Base-by-base conservation (phyloP, 2,113 vertebrate genomes). In the Pholis gunnellus region DNA sequence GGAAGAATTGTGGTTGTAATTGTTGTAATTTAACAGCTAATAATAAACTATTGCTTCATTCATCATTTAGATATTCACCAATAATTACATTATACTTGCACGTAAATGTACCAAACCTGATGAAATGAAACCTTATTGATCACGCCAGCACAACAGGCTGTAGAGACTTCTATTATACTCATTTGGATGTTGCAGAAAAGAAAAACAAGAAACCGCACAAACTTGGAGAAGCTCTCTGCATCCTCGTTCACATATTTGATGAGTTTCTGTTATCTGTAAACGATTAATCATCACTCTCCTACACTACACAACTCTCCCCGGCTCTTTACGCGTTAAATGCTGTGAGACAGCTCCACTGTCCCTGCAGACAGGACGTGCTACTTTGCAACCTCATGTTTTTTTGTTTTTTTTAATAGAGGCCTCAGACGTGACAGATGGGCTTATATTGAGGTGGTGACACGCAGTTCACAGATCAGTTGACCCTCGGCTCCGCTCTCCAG, bases 391-490 rank as follows among this genome's bases (percentile, higher is more conserved):
- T 22, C 48, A 20, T 22, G 22, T 20, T 0, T 31, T 42, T 63
- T 31, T 50, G 54, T 50, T 20, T 0, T 31, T 42, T 63, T 31
- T 50, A 60, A 15, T 0, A 9, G 0, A 61, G 18, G 57, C 64
- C 63, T 31, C 34, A 0, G 76, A 25, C 56, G 54, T 85, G 91
- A 89, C 74, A 63, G 82, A 91, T 87, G 85, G 88, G 38, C 84
- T 64, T 78, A 73, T 89, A 59, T 46, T 72, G 76, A 89, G 82
- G 84, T 68, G 80, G 57, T 67, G 90, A 90, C 88, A 84, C 29
- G 60, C 50, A 50, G 88, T 76, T 88, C 82, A 84, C 82, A 86
- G 81, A 88, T 91, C 84, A 85, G 82, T 61, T 85, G 85, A 92
- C 87, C 90, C 79, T 29, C 40, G 80, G 86, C 88, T 78, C n/a